Evolutionary conservation across 1,140 invertebrate genomes (phyloP), one percentile per base, ranked within the genome.

Genomic region (Ostrea denselamellosa): DNA sequence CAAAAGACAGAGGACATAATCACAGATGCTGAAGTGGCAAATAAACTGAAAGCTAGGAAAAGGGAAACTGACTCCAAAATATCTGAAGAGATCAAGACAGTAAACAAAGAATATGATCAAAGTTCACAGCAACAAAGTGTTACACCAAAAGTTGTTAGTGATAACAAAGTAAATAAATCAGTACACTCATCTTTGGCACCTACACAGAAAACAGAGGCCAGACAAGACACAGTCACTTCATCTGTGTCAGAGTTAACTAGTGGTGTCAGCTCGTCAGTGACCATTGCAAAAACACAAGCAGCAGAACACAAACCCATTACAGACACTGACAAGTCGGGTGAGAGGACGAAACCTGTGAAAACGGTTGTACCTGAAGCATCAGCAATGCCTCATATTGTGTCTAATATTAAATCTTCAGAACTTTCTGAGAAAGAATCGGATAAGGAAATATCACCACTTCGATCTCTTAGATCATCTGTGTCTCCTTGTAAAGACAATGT

Each of bases 21-120:
- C 81, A 89, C 86, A 28, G 90, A 91, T 71, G 71, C 82, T 51
- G 91, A 91, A 85, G 91, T 91, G 12, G 71, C 87, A 25, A 65
- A 85, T 44, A 88, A 89, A 54, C 86, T 91, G 44, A 89, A 86
- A 88, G 68, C 54, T 8, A 58, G 90, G 34, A 68, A 89, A 28
- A 89, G 90, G 85, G 89, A 90, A 88, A 91, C 89, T 62, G 89
- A 91, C 56, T 85, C 77, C 68, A 44, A 86, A 82, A 19, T 86
- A 44, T 77, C 86, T 3, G 85, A 86, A 53, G 83, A 87, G 83
- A 87, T 87, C n/a, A 86, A 68, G 53, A 58, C 85, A 77, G 87
- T 89, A 65, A 89, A 87, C 14, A 89, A 90, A 89, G 86, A 83
- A 5, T 62, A 53, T 17, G 81, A 81, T 19, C 54, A 81, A 68